Evolutionary conservation across 2,113 vertebrate species (phyloP).

Genomic region (Oxyura jamaicensis): DNA sequence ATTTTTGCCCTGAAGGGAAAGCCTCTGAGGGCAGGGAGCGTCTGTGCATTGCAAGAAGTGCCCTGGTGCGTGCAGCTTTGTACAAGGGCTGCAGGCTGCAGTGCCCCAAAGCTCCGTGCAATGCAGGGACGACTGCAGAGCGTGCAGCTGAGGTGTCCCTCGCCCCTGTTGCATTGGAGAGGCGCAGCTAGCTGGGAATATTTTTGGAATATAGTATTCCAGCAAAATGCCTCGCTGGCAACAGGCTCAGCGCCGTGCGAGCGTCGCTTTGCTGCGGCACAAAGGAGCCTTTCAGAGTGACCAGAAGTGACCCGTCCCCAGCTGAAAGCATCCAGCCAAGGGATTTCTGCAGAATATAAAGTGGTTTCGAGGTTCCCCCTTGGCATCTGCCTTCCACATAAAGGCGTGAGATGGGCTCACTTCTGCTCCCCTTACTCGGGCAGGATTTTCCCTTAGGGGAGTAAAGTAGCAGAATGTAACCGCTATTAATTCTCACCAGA

Average conservation of each 20-base stretch:
- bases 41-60: not conserved
- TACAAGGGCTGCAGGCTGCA: not conserved
- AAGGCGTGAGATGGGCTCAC: not conserved
- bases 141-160: not conserved
- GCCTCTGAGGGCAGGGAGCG: not conserved
- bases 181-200: not conserved
- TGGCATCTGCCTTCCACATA: not conserved
- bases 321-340: not conserved
- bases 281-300: not conserved
- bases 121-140: not conserved
- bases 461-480: not conserved
- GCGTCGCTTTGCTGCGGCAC: not conserved
- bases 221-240: not conserved
- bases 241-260: accelerated
- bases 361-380: not conserved
- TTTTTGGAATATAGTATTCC: not conserved
- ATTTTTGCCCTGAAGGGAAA: constrained; percentile 21
- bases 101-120: not conserved
- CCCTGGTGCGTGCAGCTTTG: not conserved
- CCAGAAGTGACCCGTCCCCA: not conserved
- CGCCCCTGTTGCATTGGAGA: accelerated
- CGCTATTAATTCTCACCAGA: not conserved
- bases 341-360: not conserved
- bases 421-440: not conserved
- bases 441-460: not conserved